These are phyloP conservation scores for Spinus olivaceus DNA, from an alignment of 2,797 vertebrate species.

Conservation along the genomic window DNA sequence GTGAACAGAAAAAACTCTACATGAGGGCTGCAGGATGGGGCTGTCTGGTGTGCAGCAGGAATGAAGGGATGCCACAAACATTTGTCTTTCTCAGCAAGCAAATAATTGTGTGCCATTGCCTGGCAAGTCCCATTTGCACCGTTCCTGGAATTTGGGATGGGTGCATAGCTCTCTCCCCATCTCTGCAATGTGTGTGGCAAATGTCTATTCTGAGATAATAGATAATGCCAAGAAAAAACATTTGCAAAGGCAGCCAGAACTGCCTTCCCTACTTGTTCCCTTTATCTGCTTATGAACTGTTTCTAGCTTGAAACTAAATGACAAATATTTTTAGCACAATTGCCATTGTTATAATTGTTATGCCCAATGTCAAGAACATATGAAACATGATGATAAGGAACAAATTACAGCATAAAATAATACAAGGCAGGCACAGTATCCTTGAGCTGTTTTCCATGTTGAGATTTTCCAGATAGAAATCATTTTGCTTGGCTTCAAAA, in stretches of 20 bases:
- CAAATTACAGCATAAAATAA: neutral
- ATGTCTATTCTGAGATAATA: neutral
- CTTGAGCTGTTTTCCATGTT: neutral
- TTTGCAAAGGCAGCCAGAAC: neutral
- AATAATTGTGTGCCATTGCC: neutral
- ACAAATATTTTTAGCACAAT: slow-evolving; percentile 12
- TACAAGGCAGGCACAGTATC: neutral
- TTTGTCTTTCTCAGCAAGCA: neutral
- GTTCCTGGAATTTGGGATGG: slow-evolving; percentile 30
- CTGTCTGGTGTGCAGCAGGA: neutral
- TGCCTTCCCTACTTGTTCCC: neutral
- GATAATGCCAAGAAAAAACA: neutral
- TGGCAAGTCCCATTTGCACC: neutral
- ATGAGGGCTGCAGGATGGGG: neutral
- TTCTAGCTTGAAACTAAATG: neutral
- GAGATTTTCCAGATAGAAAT: neutral
- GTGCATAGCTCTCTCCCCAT: neutral
- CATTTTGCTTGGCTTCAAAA: neutral
- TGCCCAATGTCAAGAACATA: neutral
- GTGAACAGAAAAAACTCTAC: neutral
- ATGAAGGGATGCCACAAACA: neutral
- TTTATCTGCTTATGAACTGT: neutral
- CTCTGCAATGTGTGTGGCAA: neutral
- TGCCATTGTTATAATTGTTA: neutral
- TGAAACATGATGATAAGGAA: neutral